A percentile compares a stretch with the other conserved stretches of the same genome.
phyloP scores from a whole-genome alignment of 2,888 invertebrate genomes.

The Drosophila pseudotakahashii region DNA sequence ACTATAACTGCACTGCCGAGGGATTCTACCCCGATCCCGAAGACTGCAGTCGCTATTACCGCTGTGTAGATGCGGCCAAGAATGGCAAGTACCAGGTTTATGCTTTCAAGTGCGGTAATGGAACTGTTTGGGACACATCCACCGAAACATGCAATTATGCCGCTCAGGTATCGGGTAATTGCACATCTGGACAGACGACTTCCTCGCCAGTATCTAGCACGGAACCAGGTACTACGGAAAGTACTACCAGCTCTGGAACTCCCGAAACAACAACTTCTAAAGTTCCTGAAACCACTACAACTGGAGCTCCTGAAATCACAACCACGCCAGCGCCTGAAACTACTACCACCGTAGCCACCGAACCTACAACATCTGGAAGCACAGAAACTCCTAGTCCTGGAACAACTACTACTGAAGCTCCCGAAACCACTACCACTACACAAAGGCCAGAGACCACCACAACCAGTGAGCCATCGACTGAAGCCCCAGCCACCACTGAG shows the following conservation, averaged over 20 bases:
- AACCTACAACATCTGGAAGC: slow-evolving; percentile 11
- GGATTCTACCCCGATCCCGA: slow-evolving; percentile 84
- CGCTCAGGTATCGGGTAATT: slow-evolving; percentile 79
- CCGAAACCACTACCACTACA: slow-evolving; percentile 34
- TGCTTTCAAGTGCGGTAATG: slow-evolving; percentile 86
- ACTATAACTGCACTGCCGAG: slow-evolving; percentile 81
- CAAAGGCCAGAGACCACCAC: slow-evolving; percentile 23
- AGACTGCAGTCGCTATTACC: slow-evolving; percentile 87
- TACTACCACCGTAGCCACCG: slow-evolving; percentile 17
- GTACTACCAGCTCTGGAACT: no score
- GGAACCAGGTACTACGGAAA: slow-evolving; percentile 15
- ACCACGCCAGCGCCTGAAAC: slow-evolving; percentile 8
- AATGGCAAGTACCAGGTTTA: slow-evolving; percentile 85
- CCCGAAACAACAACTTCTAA: slow-evolving; percentile 11
- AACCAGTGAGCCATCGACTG: slow-evolving; percentile 28
- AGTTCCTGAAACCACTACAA: slow-evolving; percentile 40
- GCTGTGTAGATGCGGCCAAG: slow-evolving; percentile 84
- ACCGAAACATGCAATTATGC: slow-evolving; percentile 85
- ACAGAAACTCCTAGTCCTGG: slow-evolving; percentile 16
- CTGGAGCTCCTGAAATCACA: slow-evolving; percentile 9
- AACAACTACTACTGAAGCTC: slow-evolving; percentile 20
- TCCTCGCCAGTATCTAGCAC: slow-evolving; percentile 34
- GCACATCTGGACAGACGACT: slow-evolving; percentile 70
- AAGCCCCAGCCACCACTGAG: slow-evolving; percentile 34
- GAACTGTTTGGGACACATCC: slow-evolving; percentile 87